These are phyloP conservation scores for Spondyliosoma cantharus DNA, from an alignment of 2,797 vertebrate species.

Conservation along the genomic window DNA sequence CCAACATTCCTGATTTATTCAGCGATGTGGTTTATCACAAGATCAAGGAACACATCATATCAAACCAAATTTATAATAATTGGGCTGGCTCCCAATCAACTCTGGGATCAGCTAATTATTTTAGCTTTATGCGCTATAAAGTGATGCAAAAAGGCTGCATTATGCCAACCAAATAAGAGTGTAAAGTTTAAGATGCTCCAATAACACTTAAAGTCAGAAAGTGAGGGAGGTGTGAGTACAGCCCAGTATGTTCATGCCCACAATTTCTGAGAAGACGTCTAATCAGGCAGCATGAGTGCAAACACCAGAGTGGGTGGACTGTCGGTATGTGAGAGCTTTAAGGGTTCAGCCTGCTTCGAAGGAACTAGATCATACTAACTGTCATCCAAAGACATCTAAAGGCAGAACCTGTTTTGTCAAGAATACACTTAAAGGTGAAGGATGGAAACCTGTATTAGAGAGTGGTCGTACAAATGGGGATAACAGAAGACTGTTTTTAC, in stretches of 20 bases:
- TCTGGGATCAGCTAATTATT: not conserved
- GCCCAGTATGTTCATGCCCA: not conserved
- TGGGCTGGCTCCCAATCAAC: not conserved
- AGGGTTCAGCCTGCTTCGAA: not conserved
- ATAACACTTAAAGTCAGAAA: not conserved
- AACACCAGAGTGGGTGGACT: not conserved
- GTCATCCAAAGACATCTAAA: not conserved
- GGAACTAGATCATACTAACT: not conserved
- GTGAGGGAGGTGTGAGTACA: not conserved
- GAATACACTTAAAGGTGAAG: no score
- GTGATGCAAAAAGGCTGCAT: not conserved
- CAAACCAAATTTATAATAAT: not conserved
- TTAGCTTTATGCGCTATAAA: not conserved
- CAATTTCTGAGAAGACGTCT: not conserved
- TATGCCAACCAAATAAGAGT: not conserved
- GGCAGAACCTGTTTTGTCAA: not conserved
- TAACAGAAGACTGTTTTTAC: not conserved
- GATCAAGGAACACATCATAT: not conserved
- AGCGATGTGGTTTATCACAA: conserved; percentile 4
- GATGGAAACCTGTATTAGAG: not conserved
- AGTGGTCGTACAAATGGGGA: not conserved
- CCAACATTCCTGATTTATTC: not conserved
- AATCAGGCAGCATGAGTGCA: not conserved
- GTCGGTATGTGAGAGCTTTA: not conserved
- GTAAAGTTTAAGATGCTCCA: not conserved